These are phyloP conservation scores for Macrobrachium nipponense DNA, from an alignment of 1,140 invertebrate species.

Conservation along the genomic window DNA sequence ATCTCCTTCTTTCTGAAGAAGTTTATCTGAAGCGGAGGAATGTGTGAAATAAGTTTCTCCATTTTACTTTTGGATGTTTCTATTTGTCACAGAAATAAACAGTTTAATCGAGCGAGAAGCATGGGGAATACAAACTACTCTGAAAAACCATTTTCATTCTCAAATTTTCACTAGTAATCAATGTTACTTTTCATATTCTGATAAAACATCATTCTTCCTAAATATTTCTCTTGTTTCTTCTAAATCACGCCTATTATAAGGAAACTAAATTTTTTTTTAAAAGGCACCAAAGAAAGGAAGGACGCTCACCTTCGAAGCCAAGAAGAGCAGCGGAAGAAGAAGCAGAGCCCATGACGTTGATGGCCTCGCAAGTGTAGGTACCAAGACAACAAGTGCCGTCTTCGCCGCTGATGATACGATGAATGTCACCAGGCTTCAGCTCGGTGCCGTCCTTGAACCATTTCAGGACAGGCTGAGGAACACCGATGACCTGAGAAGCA, in stretches of 20 bases:
- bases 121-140: too few species aligned
- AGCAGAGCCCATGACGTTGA: constrained; percentile 91
- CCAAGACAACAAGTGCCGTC: constrained; percentile 91
- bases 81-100: too few species aligned
- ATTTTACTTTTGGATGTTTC: too few species aligned
- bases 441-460: constrained; percentile 93
- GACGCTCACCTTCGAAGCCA: constrained; percentile 77
- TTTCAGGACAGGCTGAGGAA: constrained; percentile 86
- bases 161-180: too few species aligned
- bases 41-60: neutral
- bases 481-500: constrained; percentile 80
- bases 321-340: constrained; percentile 87
- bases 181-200: too few species aligned
- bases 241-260: neutral
- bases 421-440: constrained; percentile 89
- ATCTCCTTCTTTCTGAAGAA: constrained; percentile 59
- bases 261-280: too few species aligned
- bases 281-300: neutral
- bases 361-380: constrained; percentile 92
- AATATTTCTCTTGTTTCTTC: too few species aligned
- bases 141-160: neutral
- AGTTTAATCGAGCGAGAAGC: too few species aligned
- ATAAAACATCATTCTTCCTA: too few species aligned
- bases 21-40: constrained; percentile 56
- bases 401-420: constrained; percentile 88